A percentile compares a stretch with the other conserved stretches of the same genome.
Evolutionary conservation across 2,888 invertebrate genomes (phyloP).

Genomic region (Drosophila ezoana): DNA sequence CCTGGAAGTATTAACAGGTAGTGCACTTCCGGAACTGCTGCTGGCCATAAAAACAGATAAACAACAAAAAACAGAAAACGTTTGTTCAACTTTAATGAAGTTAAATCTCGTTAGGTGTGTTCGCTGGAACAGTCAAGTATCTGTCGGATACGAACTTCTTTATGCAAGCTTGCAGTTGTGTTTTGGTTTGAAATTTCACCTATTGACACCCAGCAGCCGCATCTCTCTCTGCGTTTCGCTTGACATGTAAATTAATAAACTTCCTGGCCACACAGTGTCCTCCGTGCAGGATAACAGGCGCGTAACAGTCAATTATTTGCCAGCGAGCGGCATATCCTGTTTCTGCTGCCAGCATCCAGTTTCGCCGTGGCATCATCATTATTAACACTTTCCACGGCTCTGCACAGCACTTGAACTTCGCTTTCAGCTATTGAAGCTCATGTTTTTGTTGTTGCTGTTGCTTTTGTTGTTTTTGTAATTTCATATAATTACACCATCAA

Average conservation of each 20-base stretch:
- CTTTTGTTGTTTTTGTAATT: conserved; percentile 62
- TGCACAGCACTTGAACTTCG: conserved; percentile 70
- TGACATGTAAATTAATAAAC: conserved; percentile 82
- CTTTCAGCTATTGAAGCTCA: conserved; percentile 30
- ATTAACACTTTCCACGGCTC: conserved; percentile 72
- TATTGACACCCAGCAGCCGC: conserved; percentile 47
- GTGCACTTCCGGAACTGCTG: conserved; percentile 62
- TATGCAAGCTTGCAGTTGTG: conserved; percentile 21
- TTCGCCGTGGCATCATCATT: conserved; percentile 62
- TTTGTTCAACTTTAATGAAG: conserved; percentile 63
- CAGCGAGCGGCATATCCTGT: conserved; percentile 62
- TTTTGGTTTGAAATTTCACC: conserved; percentile 78
- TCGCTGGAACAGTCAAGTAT: conserved; percentile 30
- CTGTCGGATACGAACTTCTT: conserved; percentile 19
- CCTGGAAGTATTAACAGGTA: conserved; percentile 56
- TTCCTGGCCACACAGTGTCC: conserved; percentile 33
- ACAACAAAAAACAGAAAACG: conserved; percentile 1
- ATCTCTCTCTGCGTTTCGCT: conserved; percentile 20
- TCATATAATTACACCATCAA: conserved; percentile 85
- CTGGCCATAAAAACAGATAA: conserved; percentile 28
- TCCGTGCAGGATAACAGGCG: conserved; percentile 55
- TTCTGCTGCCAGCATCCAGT: conserved; percentile 71
- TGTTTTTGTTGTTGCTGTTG: conserved; percentile 18
- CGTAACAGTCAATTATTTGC: conserved; percentile 74
- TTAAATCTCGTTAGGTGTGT: conserved; percentile 57